Evolutionary conservation across 2,888 invertebrate species (phyloP), one percentile per base, ranked within the genome.

Genomic region (Camptogramma bilineatum): DNA sequence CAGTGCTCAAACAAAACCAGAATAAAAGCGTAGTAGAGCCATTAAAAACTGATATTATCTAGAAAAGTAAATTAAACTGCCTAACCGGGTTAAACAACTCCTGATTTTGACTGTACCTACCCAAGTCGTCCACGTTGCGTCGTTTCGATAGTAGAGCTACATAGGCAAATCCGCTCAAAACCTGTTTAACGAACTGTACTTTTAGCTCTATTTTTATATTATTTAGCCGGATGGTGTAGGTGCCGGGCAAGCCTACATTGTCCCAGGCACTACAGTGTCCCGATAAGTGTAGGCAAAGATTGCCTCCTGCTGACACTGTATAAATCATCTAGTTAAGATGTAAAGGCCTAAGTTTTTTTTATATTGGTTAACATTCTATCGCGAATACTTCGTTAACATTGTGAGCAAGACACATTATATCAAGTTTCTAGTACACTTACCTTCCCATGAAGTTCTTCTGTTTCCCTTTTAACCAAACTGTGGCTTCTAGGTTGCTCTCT

Each of bases 361-460:
- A n/a, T n/a, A n/a, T n/a, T n/a, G n/a, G n/a, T n/a, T n/a, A n/a
- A 39, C 34, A 39, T 39, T 39, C 13, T 13, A 0, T 13, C 34
- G 13, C 34, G 3, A 39, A 39, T 39, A 34, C 34, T 34, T 13
- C 1, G 34, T 34, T 10, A 39, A 10, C 13, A 39, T 39, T 28
- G 8, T 28, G 28, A 13, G 3, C 34, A 39, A 39, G 34, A 39
- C 7, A 28, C 28, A 10, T 13, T 3, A 39, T 39, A 39, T 39
- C 13, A 39, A 39, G 13, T 39, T 39, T 39, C 34, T 34, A 1
- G 34, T 39, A 56, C 39, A 55, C 79, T 83, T 75, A 92, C 92
- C 91, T 87, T 77, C 92, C 92, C 87, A 93, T 88, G 66, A 92
- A 93, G 64, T 80, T 86, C 71, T 92, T 93, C 74, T 91, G 90